Base-by-base conservation (phyloP, 2,797 vertebrate species). In the Trematomus bernacchii region DNA sequence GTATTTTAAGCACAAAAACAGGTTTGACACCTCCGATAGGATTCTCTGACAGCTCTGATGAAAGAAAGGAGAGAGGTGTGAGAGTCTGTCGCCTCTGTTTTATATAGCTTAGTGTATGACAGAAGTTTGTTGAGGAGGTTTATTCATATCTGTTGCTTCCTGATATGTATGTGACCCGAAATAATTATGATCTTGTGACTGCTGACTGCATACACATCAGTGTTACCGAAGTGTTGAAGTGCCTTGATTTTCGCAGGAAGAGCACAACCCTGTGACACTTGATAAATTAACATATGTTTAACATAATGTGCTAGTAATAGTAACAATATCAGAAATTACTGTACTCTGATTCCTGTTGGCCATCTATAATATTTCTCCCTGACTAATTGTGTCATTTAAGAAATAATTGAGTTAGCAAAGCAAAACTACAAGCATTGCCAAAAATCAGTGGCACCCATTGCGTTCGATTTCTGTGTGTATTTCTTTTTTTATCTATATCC, bases 1-100 rank as follows among this genome's bases (percentile, higher is more conserved):
- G 53, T 57, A 58, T 58, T 59, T 59, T 30, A 16, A 55, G 14
- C 2, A 18, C 23, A 37, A 70, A 65, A 71, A 18, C 44, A 70
- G 40, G 77, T 89, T 81, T 86, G 66, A 71, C 85, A 84, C 66
- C 6, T 62, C 66, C 12, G 63, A 44, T 63, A 59, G 4, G 23
- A 75, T 75, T 71, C 47, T 62, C 58, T 27, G 33, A 63, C 64
- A 44, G 70, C 46, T 77, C 47, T 61, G 54, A 73, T 78, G 47
- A 62, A 80, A 83, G 83, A 40, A 61, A 10, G 16, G 50, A 42
- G 64, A 76, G 62, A 64, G 23, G 60, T 76, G 76, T 68, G 77
- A 81, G 54, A 59, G 63, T 60, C 76, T 66, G 51, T 63, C 50
- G 19, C 50, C n/a, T 43, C 60, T 46, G 57, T 67, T 66, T 43